A percentile compares a stretch with the other conserved stretches of the same genome.
Conservation (phyloP, 2,888 invertebrate species). For the Perithous albicinctus region DNA sequence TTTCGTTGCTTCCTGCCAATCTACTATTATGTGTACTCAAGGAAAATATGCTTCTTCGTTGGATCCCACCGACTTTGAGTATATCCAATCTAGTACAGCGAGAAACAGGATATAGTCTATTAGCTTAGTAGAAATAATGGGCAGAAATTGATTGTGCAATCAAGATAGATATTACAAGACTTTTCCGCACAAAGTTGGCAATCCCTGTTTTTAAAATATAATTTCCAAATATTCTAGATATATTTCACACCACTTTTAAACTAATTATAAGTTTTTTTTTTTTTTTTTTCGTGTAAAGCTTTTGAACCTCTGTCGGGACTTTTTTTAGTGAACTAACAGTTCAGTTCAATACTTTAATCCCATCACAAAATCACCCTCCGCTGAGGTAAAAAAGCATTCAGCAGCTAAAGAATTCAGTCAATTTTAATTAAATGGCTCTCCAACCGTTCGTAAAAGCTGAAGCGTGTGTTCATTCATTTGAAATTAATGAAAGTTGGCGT, state of each 20-base stretch:
- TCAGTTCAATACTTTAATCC: background rate
- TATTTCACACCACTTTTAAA: too few relatives aligned
- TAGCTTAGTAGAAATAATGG: background rate
- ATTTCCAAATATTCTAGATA: too few relatives aligned
- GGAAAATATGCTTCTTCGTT: conserved; percentile 42
- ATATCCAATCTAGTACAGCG: conserved; percentile 10
- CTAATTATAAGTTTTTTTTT: too few relatives aligned
- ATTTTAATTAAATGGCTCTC: background rate
- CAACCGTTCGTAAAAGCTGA: background rate
- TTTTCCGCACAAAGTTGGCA: too few relatives aligned
- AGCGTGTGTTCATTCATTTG: background rate
- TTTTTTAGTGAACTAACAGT: background rate
- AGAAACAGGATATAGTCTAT: conserved; percentile 2
- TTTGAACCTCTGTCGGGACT: too few relatives aligned
- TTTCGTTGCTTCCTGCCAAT: conserved; percentile 12
- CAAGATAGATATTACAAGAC: conserved; percentile 1
- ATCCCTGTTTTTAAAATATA: too few relatives aligned
- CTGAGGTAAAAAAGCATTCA: background rate
- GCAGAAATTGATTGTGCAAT: conserved; percentile 29
- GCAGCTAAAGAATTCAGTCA: background rate
- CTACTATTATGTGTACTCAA: conserved; percentile 24
- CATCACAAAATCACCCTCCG: background rate
- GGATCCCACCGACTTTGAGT: conserved; percentile 7
- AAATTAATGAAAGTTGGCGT: too few relatives aligned
- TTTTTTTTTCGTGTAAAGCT: too few relatives aligned